Evolutionary conservation across 2,797 vertebrate species (phyloP).

Genomic region (Pangasius sanitwongsei): DNA sequence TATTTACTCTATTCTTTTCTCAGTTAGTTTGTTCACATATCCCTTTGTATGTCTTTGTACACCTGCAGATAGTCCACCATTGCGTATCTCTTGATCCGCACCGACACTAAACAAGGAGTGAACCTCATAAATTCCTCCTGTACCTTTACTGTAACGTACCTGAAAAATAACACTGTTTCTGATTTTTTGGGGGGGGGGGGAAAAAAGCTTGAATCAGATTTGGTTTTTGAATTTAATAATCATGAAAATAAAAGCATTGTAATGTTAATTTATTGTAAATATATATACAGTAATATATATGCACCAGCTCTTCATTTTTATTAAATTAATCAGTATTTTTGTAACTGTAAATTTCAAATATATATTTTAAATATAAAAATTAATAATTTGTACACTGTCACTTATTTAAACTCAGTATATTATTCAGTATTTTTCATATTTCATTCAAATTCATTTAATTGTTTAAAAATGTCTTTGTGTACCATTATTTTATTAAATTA

Average conservation of each 20-base stretch:
- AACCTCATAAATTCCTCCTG: neutral
- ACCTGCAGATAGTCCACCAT: neutral
- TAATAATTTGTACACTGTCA: neutral
- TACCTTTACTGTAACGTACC: neutral
- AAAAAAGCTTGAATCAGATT: neutral
- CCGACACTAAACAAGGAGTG: neutral
- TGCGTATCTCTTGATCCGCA: neutral
- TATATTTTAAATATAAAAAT: neutral
- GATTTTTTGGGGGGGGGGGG: neutral
- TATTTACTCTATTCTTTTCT: neutral
- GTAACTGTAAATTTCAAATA: conserved; percentile 40
- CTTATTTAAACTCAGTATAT: neutral
- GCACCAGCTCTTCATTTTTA: neutral
- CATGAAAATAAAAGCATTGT: neutral
- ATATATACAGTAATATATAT: neutral
- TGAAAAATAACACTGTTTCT: no score
- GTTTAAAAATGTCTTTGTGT: neutral
- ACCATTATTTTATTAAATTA: neutral
- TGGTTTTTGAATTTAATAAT: neutral
- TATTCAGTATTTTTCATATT: no score
- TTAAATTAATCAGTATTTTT: neutral
- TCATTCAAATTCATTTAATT: no score
- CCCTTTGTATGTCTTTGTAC: neutral
- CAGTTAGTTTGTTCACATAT: neutral
- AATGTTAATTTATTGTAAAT: neutral